phyloP scores from a whole-genome alignment of 2,797 vertebrate species.

The Sebastes jordani region DNA sequence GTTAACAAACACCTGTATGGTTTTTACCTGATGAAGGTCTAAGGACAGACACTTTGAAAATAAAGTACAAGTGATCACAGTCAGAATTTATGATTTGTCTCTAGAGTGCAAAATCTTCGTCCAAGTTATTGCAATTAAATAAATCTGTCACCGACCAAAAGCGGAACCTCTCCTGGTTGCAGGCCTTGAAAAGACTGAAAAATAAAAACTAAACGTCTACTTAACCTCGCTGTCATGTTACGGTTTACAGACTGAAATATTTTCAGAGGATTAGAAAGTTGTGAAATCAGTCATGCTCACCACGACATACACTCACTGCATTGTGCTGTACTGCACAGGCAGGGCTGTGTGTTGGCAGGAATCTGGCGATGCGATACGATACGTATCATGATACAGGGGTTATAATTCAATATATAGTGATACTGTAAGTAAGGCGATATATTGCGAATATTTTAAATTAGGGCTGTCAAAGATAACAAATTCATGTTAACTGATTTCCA shows the following conservation, averaged over 20 bases:
- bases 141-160: background rate
- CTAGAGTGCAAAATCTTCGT: background rate
- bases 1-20: background rate
- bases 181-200: background rate
- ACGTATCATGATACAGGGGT: no score
- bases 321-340: background rate
- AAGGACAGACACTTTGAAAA: background rate
- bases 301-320: conserved; percentile 1
- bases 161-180: background rate
- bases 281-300: conserved; percentile 12
- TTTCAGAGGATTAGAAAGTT: background rate
- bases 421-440: no score
- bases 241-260: background rate
- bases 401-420: no score
- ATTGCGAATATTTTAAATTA: no score
- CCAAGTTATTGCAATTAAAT: background rate
- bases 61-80: background rate
- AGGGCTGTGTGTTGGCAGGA: no score
- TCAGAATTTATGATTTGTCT: background rate
- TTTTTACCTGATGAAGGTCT: background rate
- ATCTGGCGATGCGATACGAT: no score
- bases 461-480: no score
- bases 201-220: background rate
- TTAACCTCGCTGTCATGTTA: background rate
- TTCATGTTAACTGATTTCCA: fast-evolving